Percentiles rank a stretch among this genome's conserved stretches.
Conservation (phyloP, 1,140 invertebrate genomes). For the Caenorhabditis brenneri region DNA sequence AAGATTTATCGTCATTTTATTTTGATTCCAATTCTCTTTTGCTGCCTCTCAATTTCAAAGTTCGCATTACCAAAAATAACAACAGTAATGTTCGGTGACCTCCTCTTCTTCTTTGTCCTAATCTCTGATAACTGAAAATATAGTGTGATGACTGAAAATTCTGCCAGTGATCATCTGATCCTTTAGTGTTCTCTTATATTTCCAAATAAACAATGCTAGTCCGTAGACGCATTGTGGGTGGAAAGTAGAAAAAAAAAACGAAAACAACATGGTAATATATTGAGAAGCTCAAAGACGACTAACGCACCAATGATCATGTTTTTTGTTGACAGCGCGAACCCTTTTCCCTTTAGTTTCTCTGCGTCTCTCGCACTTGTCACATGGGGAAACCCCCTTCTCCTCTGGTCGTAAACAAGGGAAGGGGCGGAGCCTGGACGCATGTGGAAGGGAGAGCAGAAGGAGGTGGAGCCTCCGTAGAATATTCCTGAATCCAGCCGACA, state of each 20-base stretch:
- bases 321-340: not conserved
- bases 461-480: not conserved
- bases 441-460: not conserved
- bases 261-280: conserved; percentile 1
- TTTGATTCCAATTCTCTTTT: not conserved
- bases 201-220: conserved; percentile 9
- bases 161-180: not conserved
- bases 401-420: not conserved
- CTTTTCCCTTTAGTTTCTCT: not conserved
- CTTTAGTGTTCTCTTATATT: not conserved
- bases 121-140: not conserved
- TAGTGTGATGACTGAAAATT: not conserved
- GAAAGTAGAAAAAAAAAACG: not conserved
- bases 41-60: not conserved
- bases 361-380: not conserved
- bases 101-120: not conserved
- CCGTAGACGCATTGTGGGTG: not conserved
- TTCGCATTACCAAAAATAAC: not conserved
- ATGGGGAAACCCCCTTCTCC: not conserved
- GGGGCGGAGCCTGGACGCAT: conserved; percentile 10
- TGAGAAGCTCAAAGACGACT: conserved; percentile 39
- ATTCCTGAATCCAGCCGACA: not conserved
- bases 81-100: not conserved
- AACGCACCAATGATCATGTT: conserved; percentile 17
- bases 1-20: not conserved